Percentiles rank a stretch among this genome's conserved stretches.
phyloP scores from a whole-genome alignment of 2,113 vertebrate species.

The Dipodomys stephensi region DNA sequence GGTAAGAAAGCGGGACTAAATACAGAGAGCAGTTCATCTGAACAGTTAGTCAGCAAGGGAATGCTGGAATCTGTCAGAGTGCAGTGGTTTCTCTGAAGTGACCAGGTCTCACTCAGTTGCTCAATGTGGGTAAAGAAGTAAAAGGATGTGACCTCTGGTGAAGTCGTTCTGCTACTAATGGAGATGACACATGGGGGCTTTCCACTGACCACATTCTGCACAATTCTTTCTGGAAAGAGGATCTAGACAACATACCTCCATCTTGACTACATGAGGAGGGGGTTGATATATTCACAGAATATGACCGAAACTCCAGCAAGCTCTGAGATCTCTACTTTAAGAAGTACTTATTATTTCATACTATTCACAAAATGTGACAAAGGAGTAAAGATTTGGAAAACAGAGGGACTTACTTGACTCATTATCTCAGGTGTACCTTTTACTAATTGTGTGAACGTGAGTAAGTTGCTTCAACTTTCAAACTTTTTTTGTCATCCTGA shows the following conservation, averaged over 20 bases:
- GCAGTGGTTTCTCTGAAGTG: neutral
- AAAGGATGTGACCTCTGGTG: neutral
- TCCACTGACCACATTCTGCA: neutral
- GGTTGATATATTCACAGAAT: neutral
- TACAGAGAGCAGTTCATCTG: neutral
- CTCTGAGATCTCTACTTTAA: constrained; percentile 16
- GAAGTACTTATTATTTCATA: neutral
- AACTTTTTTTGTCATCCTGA: neutral
- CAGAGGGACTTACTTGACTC: neutral
- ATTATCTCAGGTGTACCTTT: neutral
- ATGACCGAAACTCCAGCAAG: neutral
- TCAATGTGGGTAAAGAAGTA: neutral
- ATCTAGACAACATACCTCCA: neutral
- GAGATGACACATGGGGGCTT: neutral
- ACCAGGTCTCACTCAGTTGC: neutral
- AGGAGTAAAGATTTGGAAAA: constrained; percentile 29
- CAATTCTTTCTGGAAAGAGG: neutral
- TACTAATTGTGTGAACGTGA: neutral
- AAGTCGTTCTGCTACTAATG: neutral
- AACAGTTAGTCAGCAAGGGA: neutral
- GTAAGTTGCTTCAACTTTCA: constrained; percentile 22
- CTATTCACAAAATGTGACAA: neutral
- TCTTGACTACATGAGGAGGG: neutral
- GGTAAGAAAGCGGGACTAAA: neutral
- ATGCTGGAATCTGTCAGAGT: neutral